These are phyloP conservation scores for Crypturellus tataupa DNA, from an alignment of 2,797 vertebrate species.

Conservation along the genomic window DNA sequence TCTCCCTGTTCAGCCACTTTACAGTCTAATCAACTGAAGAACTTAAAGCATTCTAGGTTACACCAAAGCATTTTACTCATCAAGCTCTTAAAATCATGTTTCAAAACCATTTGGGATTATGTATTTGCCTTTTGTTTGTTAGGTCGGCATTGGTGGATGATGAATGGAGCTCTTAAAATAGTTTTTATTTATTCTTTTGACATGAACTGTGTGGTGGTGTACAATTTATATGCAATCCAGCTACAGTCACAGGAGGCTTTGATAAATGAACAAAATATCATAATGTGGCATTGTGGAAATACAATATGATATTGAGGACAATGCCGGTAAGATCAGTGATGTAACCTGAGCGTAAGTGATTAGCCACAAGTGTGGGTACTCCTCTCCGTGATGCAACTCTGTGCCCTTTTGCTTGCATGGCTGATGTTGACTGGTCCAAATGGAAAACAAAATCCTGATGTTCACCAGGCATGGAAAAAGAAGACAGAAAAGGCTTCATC, in stretches of 20 bases:
- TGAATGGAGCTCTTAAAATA: neutral
- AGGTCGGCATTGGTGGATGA: neutral
- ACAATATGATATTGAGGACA: neutral
- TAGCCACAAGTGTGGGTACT: neutral
- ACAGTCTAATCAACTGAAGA: neutral
- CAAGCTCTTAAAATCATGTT: neutral
- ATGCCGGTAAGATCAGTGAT: neutral
- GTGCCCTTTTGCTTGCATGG: neutral
- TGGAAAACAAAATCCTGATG: neutral
- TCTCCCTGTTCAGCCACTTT: neutral
- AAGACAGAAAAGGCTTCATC: neutral
- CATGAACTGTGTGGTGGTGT: neutral
- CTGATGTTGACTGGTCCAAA: neutral
- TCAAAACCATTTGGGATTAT: neutral
- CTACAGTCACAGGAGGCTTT: neutral
- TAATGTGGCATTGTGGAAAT: neutral
- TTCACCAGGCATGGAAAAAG: neutral
- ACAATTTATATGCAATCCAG: neutral
- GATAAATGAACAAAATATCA: neutral
- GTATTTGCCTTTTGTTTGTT: neutral
- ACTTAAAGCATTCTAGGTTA: neutral
- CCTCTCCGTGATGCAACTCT: neutral
- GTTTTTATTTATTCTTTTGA: conserved; percentile 14
- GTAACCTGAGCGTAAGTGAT: neutral
- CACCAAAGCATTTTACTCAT: neutral